Evolutionary conservation across 2,888 invertebrate species (phyloP), one percentile per base, ranked within the genome.

Genomic region (Unio delphinus): DNA sequence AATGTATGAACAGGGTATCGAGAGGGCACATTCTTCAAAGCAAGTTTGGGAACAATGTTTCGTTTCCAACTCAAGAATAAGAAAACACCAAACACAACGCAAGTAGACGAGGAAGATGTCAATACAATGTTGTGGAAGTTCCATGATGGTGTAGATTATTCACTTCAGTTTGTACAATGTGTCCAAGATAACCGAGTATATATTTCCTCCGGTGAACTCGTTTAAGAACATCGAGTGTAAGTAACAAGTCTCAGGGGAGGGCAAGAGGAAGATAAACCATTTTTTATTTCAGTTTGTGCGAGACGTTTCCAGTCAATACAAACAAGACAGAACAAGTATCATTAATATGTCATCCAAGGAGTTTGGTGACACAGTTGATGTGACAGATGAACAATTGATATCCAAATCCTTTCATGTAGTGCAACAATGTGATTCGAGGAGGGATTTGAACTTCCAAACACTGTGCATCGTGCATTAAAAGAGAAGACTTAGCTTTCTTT

Each of bases 241-340:
- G n/a, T 67, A 15, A 26, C 59, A 4, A 30, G n/a, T 79, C 23
- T 64, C 67, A 26, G 63, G 68, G 15, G 69, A 59, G 17, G 68
- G 73, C 23, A 63, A 64, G 20, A 18, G 45, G 8, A 64, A 63
- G 56, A 30, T 67, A 15, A 26, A n/a, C 23, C 8, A 55, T 6
- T 78, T 75, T 72, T 61, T 64, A n/a, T 34, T 28, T 28, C 28
- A 69, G 83, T 26, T n/a, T n/a, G n/a, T n/a, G n/a, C n/a, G n/a
- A n/a, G n/a, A n/a, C n/a, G n/a, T n/a, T 82, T 83, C n/a, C 64
- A 83, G 20, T 82, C 84, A 18, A 58, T 77, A n/a, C 30, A 61
- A 45, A 80, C 80, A 8, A 73, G 74, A 23, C 70, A 83, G 4
- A 83, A 83, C 26, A 2, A 62, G 61, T n/a, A 26, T 67, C 1